phyloP scores from a whole-genome alignment of 2,113 vertebrate species.

The Corapipo altera region DNA sequence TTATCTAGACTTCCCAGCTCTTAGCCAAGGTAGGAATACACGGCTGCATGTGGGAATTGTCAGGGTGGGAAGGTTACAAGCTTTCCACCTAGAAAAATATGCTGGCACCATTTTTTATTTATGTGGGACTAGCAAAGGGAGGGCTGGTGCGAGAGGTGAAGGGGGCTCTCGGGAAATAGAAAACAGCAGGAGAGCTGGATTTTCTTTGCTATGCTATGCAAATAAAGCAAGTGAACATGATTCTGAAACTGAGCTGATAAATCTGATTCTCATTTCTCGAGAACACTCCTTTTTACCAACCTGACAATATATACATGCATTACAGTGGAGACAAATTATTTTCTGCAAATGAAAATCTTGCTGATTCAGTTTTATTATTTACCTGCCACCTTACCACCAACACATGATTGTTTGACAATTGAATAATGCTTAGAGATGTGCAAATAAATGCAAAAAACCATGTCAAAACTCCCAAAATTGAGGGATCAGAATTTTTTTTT shows the following conservation, averaged over 20 bases:
- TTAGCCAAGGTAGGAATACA: background rate
- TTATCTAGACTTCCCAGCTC: background rate
- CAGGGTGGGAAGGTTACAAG: background rate
- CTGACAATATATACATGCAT: background rate
- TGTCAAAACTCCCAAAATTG: background rate
- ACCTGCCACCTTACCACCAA: background rate
- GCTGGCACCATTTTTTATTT: background rate
- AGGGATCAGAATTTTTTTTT: background rate
- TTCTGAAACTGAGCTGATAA: slow-evolving; percentile 22
- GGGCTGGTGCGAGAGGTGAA: background rate
- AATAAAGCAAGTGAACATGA: background rate
- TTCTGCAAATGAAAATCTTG: background rate
- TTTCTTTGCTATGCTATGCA: background rate
- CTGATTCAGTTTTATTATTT: background rate
- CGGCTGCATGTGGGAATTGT: background rate
- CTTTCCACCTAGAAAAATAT: background rate
- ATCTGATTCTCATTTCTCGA: background rate
- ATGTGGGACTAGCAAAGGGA: background rate
- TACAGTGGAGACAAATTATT: background rate
- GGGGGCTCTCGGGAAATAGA: background rate
- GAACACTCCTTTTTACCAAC: background rate
- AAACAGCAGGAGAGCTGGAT: slow-evolving; percentile 44
- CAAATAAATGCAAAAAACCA: slow-evolving; percentile 16
- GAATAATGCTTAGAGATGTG: background rate
- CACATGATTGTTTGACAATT: background rate